Evolutionary conservation across 2,797 vertebrate genomes (phyloP).

Genomic region (Carduelis carduelis): DNA sequence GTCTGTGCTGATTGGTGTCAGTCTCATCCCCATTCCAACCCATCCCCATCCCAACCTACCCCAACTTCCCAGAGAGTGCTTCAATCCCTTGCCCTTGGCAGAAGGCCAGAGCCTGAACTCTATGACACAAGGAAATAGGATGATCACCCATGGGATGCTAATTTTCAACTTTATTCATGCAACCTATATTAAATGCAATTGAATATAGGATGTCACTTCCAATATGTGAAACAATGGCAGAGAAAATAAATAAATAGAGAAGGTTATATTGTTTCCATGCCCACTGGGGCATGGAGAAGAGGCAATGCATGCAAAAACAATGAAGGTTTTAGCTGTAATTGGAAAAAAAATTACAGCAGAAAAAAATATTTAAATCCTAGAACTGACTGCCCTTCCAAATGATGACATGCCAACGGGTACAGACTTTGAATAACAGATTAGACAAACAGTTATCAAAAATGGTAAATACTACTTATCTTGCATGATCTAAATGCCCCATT

Average conservation of each 20-base stretch:
- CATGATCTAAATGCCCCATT: fast-evolving
- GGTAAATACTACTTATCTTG: not conserved
- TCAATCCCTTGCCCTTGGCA: not conserved
- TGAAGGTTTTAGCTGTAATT: not conserved
- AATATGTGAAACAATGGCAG: not conserved
- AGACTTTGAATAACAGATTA: not conserved
- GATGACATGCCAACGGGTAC: not conserved
- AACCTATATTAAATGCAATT: not conserved
- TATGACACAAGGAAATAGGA: not conserved
- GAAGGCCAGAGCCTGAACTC: not conserved
- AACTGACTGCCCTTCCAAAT: not conserved
- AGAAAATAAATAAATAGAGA: not conserved
- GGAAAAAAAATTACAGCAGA: not conserved
- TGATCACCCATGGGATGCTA: not conserved
- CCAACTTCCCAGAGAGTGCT: fast-evolving
- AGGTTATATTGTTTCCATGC: not conserved
- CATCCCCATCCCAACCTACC: too few species aligned
- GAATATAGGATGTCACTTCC: not conserved
- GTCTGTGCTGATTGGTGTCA: not conserved
- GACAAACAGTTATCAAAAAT: not conserved
- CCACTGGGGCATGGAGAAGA: not conserved
- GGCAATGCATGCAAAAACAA: not conserved
- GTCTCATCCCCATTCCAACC: too few species aligned
- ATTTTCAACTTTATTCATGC: not conserved
- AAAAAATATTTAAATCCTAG: not conserved